Evolutionary conservation across 2,888 invertebrate species (phyloP), one percentile per base, ranked within the genome.

Genomic region (Aphidoletes aphidimyza): DNA sequence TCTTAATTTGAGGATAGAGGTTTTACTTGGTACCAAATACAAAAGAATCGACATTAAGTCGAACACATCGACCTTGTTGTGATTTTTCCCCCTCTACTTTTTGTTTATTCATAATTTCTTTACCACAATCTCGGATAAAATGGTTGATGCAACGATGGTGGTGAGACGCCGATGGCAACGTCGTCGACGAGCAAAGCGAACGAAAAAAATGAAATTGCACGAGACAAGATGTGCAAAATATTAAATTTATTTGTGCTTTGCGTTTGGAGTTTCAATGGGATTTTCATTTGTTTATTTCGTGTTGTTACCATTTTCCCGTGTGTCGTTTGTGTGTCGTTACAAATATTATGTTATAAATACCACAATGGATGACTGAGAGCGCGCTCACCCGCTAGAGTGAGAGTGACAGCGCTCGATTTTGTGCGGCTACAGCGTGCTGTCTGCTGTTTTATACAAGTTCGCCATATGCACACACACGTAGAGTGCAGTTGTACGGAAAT

Each of bases 181-280:
- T 11, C 19, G 47, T 3, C 11, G 17, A 47, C 47, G 8, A 17
- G 17, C 47, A 54, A 54, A 54, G n/a, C 54, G 54, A 54, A 69
- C 69, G 3, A 26, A n/a, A n/a, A 0, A 30, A 69, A 30, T 11
- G 0, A 34, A 34, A 30, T 3, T 9, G 69, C 14, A 69, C 14
- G 14, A 3, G 9, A 30, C 0, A 69, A 2, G 30, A n/a, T 30
- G 69, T 69, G 5, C 69, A 69, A 30, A 69, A n/a, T 0, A 69
- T 69, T 69, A 69, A 69, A 69, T 69, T 69, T 69, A 69, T 69
- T 30, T 30, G 69, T 69, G 30, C n/a, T 69, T 30, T 69, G 69
- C 30, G 69, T 69, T 69, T 26, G 0, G 69, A 69, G 26, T 69
- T 69, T 30, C 34, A 34, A 69, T 69, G 30, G 69, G 30, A 30